Conservation (phyloP, 2,888 invertebrate genomes). For the Mesorhabditis belari region DNA sequence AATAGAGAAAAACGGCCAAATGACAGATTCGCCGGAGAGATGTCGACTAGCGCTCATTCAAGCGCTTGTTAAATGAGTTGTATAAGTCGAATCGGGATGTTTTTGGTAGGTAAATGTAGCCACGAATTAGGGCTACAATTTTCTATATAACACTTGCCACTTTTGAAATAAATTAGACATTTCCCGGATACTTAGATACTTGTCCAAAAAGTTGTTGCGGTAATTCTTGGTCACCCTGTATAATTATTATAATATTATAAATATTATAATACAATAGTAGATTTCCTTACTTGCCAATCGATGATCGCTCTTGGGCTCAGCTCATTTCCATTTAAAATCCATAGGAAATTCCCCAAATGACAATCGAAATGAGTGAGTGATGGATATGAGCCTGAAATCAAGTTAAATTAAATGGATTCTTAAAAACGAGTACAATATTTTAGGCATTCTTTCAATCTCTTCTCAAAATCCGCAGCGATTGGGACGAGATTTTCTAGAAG, state of each 20-base stretch:
- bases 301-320: background rate
- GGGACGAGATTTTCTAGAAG: background rate
- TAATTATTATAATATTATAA: background rate
- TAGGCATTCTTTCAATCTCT: background rate
- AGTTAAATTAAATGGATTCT: background rate
- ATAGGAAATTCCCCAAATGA: background rate
- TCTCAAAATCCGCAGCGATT: background rate
- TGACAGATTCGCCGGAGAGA: too few relatives aligned
- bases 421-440: background rate
- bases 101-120: too few relatives aligned
- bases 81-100: too few relatives aligned
- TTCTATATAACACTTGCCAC: too few relatives aligned
- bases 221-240: too few relatives aligned
- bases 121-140: too few relatives aligned
- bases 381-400: background rate
- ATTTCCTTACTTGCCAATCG: background rate
- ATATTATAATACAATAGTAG: background rate
- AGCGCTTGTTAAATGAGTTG: too few relatives aligned
- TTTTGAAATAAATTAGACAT: too few relatives aligned
- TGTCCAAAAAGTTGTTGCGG: too few relatives aligned
- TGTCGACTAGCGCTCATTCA: too few relatives aligned
- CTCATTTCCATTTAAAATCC: background rate
- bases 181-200: too few relatives aligned
- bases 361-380: background rate
- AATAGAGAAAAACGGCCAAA: too few relatives aligned